Base-by-base conservation (phyloP, 2,888 invertebrate species). In the Drosophila fulvimacula region DNA sequence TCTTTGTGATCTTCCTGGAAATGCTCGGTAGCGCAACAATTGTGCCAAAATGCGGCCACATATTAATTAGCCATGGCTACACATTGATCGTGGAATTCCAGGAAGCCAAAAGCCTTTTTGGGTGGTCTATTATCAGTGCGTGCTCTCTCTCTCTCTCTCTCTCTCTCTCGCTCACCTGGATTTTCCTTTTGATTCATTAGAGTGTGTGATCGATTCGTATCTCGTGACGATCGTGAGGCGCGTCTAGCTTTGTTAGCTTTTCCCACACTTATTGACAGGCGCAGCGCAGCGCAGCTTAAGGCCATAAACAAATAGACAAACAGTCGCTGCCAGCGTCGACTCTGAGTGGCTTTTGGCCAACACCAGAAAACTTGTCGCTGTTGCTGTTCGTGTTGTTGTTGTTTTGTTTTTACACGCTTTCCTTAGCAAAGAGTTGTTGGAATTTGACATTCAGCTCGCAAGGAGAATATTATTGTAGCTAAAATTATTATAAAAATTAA, bases 281-380 rank as follows among this genome's bases (percentile, higher is more conserved):
- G 27, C 27, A 30, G 27, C 27, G 27, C 27, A 64, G 62, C 56
- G 55, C 79, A 79, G 83, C 83, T 83, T 86, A 83, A 79, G 79
- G 81, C 86, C 86, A 83, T 83, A 83, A 83, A 86, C 86, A 83
- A 83, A 83, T 86, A 83, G 81, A 60, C 81, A 86, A 83, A 83
- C 75, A 83, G 71, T 76, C 69, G 57, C 64, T 62, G 70, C 57
- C 75, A 76, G 69, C 57, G 69, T 57, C 68, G 66, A 49, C 61
- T 67, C 64, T 69, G 73, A 73, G 84, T 81, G 83, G 74, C 86
- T 81, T 83, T 86, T 81, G 83, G 83, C 79, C 83, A 83, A 71
- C 58, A 57, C 7, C 56, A 76, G 41, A 21, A 24, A 58, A 77
- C 71, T 73, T 68, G 73, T 68, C 60, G 72, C 9, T 32, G 38